Percentiles rank a stretch among this genome's conserved stretches.
Conservation (phyloP, 2,888 invertebrate genomes). For the Pseudococcus jackbeardsleyi region DNA sequence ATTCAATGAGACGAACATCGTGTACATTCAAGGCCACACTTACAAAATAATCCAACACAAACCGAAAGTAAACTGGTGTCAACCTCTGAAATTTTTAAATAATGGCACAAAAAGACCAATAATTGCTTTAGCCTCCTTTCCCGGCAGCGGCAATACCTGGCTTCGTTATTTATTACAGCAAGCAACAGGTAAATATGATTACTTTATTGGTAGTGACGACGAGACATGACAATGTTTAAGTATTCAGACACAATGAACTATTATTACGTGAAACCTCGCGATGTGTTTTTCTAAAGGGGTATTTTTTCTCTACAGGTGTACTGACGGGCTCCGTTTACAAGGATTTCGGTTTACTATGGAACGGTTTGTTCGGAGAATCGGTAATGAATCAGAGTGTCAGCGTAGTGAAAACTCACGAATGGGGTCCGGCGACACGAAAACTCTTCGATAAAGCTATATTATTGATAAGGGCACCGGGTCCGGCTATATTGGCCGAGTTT, state of each 20-base stretch:
- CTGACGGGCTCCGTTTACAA: slow-evolving; percentile 86
- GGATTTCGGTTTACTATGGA: slow-evolving; percentile 82
- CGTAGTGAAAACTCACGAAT: slow-evolving; percentile 85
- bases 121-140: slow-evolving; percentile 82
- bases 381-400: slow-evolving; percentile 82
- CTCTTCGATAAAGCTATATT: slow-evolving; percentile 79
- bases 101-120: slow-evolving; percentile 71
- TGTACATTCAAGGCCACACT: slow-evolving; percentile 40
- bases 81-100: slow-evolving; percentile 68
- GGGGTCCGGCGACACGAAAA: slow-evolving; percentile 75
- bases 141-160: slow-evolving; percentile 91
- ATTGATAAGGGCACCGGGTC: slow-evolving; percentile 79
- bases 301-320: slow-evolving; percentile 73
- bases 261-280: background rate
- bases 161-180: slow-evolving; percentile 83
- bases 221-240: slow-evolving; percentile 14
- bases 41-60: slow-evolving; percentile 58
- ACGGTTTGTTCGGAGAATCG: slow-evolving; percentile 85
- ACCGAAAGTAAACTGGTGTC: slow-evolving; percentile 68
- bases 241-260: background rate
- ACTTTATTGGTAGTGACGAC: background rate
- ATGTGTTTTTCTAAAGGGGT: background rate
- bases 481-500: slow-evolving; percentile 84
- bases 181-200: slow-evolving; percentile 75
- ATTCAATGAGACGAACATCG: slow-evolving; percentile 50